Evolutionary conservation across 1,140 invertebrate species (phyloP), one percentile per base, ranked within the genome.

Genomic region (Lamellibrachia luymesi): DNA sequence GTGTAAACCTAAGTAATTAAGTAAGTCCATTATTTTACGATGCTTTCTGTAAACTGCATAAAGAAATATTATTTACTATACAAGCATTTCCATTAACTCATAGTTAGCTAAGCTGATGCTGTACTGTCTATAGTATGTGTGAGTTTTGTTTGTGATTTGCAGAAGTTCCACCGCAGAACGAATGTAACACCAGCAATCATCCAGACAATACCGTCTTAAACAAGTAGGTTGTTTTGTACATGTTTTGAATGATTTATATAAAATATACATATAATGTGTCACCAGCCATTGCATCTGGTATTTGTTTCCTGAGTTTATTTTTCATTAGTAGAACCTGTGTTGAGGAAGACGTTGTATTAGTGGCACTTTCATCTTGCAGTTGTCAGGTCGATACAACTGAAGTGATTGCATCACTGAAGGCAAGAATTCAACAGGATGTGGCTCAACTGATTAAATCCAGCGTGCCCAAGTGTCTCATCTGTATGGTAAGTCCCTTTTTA

Each of bases 391-490:
- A 80, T 22, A 8, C 64, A 8, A 91, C 49, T 50, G 94, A 95
- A 90, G 94, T 98, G 51, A 97, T 98, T 56, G 97, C 98, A 94
- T 98, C 98, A 2, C 96, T 98, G 0, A 97, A 98, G 94, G 96
- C 96, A 1, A 96, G 97, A 93, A 97, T 98, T 92, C 97, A 97
- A 90, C 97, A 98, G 94, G 97, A 98, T 93, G 98, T 98, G 94
- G 51, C 52, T 13, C 93, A 91, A 25, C 90, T 92, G 89, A 94
- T 94, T 90, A 50, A n/a, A 51, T 94, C 94, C 50, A 96, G 94
- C 94, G 97, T 96, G 96, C 97, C 97, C 94, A 97, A 98, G 96
- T 99, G 98, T 97, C 97, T 98, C 22, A 98, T 98, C 93, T 98
- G 98, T 96, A 97, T 98, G 97, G 98, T 98, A 93, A 97, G 97